Evolutionary conservation across 2,113 vertebrate genomes (phyloP), one percentile per base, ranked within the genome.

Genomic region (Mionectes macconnelli): DNA sequence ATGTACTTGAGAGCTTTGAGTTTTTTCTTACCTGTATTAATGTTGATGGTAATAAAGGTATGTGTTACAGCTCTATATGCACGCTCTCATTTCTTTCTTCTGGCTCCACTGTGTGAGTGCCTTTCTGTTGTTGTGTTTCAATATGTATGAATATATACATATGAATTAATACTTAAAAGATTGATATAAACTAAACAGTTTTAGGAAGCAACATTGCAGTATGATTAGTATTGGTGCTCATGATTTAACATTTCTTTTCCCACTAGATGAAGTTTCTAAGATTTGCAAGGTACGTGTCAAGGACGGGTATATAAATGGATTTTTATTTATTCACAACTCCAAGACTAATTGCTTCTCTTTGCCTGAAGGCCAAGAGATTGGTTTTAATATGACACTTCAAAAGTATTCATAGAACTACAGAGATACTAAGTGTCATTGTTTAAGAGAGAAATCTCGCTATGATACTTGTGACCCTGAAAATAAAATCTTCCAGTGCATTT

Each of bases 281-380:
- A 98, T 98, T 98, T 98, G 97, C 98, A 98, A 98, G 98, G 98
- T 98, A 98, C 97, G 85, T 98, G 98, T 98, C 98, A 98, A 98
- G 98, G 98, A 98, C 98, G 97, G 97, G 97, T 98, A 95, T 98
- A 98, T 98, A 98, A 98, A 98, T 98, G 98, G 98, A 98, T 98
- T 98, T 98, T 98, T 98, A 98, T 98, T 98, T 98, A 98, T 98
- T 98, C 98, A 98, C 98, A 98, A 98, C 98, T 98, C 97, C 96
- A 98, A 98, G 97, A 98, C 98, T 98, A 98, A 98, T 98, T 98
- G 98, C 98, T 98, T 98, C 98, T 97, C 97, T 98, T 98, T 98
- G 98, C 98, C 98, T 98, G 97, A 98, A 98, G 98, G 98, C 98
- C 98, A 97, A 91, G 97, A 98, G 98, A 98, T 98, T 98, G 98